Evolutionary conservation across 2,113 vertebrate genomes (phyloP).

Genomic region (Phasianus colchicus): DNA sequence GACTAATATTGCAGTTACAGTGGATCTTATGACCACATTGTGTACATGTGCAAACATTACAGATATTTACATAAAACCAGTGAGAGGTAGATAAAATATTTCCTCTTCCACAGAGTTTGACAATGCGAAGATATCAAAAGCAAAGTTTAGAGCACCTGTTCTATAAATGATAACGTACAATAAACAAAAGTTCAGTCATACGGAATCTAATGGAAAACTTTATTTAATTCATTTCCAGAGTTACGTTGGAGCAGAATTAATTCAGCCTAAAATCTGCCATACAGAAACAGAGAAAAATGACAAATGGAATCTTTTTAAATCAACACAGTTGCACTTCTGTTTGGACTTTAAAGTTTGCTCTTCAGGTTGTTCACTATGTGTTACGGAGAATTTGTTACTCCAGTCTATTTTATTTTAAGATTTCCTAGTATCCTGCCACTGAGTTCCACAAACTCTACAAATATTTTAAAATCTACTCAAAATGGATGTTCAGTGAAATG

Average conservation of each 20-base stretch:
- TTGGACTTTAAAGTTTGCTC: neutral
- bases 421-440: neutral
- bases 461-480: neutral
- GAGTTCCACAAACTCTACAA: neutral
- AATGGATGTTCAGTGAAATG: neutral
- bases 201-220: neutral
- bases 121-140: slow-evolving; percentile 5
- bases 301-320: neutral
- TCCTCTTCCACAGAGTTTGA: slow-evolving; percentile 1
- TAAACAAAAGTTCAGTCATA: neutral
- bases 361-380: neutral
- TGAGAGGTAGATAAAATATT: slow-evolving; percentile 34
- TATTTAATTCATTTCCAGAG: neutral
- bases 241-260: neutral
- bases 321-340: neutral
- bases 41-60: slow-evolving; percentile 39
- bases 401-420: neutral
- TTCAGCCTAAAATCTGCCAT: neutral
- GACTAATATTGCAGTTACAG: slow-evolving; percentile 15
- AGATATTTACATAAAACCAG: slow-evolving; percentile 35
- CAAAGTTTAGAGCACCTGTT: neutral
- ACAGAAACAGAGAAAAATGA: neutral
- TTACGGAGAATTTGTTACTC: neutral
- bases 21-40: slow-evolving; percentile 4
- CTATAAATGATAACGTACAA: neutral